A percentile compares a stretch with the other conserved stretches of the same genome.
Evolutionary conservation across 1,140 invertebrate species (phyloP).

Genomic region (Zaprionus ornatus): DNA sequence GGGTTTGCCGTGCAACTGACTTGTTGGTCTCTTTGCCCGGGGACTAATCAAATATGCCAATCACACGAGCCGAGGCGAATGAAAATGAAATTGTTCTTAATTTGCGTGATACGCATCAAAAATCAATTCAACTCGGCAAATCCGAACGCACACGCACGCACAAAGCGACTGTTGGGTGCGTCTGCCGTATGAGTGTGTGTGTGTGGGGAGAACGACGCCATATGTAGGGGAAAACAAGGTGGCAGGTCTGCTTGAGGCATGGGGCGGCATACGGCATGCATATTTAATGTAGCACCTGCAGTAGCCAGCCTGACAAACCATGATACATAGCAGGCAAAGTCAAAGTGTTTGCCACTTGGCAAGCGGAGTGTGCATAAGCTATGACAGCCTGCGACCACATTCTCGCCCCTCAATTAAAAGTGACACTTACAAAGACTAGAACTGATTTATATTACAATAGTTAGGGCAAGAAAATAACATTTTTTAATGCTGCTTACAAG

Average conservation of each 20-base stretch:
- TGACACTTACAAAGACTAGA: neutral
- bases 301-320: slow-evolving; percentile 9
- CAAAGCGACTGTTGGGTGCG: neutral
- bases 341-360: slow-evolving; percentile 35
- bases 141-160: slow-evolving; percentile 2
- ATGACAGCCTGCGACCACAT: neutral
- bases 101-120: slow-evolving; percentile 57
- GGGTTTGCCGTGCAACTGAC: slow-evolving; percentile 6
- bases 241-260: neutral
- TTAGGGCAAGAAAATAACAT: neutral
- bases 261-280: slow-evolving; percentile 27
- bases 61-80: slow-evolving; percentile 42
- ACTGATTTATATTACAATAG: slow-evolving; percentile 3
- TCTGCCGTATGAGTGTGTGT: neutral
- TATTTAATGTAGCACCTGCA: slow-evolving; percentile 34
- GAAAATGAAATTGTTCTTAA: slow-evolving; percentile 60
- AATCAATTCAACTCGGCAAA: slow-evolving; percentile 37
- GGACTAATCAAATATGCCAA: slow-evolving; percentile 52
- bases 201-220: neutral
- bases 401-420: slow-evolving; percentile 1
- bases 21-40: slow-evolving; percentile 17
- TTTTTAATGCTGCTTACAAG: too few species aligned
- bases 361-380: slow-evolving; percentile 22
- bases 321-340: slow-evolving; percentile 15
- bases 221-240: slow-evolving; percentile 36